Evolutionary conservation across 2,797 vertebrate genomes (phyloP).

Genomic region (Poeciliopsis paucimaculata): DNA sequence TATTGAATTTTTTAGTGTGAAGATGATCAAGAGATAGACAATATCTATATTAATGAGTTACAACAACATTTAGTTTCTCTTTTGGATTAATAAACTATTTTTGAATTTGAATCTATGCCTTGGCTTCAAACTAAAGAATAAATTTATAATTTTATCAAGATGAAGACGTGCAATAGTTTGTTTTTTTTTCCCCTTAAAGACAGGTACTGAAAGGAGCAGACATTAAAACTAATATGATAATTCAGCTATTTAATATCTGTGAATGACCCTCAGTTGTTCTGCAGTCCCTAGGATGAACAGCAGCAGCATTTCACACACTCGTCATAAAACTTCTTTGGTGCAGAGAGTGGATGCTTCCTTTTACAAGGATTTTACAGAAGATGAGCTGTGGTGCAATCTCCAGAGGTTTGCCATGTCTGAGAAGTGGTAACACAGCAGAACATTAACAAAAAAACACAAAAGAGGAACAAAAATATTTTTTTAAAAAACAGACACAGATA

Average conservation of each 20-base stretch:
- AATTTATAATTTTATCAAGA: not conserved
- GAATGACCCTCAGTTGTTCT: not conserved
- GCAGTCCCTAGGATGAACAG: not conserved
- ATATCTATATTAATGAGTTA: too few relatives aligned
- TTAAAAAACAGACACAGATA: slow-evolving; percentile 8
- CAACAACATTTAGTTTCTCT: too few relatives aligned
- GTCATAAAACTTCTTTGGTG: slow-evolving; percentile 1
- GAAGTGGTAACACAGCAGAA: slow-evolving; percentile 19
- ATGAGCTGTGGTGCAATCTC: slow-evolving; percentile 35
- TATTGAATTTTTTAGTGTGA: too few relatives aligned
- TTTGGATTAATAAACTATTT: too few relatives aligned
- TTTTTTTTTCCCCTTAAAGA: not conserved
- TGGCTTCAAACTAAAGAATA: not conserved
- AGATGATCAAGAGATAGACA: too few relatives aligned
- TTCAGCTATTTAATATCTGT: not conserved
- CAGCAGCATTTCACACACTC: not conserved
- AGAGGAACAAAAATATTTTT: not conserved
- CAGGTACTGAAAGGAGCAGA: not conserved
- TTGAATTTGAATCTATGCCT: too few relatives aligned
- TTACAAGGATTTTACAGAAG: not conserved
- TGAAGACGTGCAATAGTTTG: not conserved
- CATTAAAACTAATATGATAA: not conserved
- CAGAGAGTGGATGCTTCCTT: not conserved
- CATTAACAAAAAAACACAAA: slow-evolving; percentile 12
- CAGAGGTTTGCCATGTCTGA: slow-evolving; percentile 33